Conservation (phyloP, 2,113 vertebrate genomes). For the Sinosuthora webbiana region DNA sequence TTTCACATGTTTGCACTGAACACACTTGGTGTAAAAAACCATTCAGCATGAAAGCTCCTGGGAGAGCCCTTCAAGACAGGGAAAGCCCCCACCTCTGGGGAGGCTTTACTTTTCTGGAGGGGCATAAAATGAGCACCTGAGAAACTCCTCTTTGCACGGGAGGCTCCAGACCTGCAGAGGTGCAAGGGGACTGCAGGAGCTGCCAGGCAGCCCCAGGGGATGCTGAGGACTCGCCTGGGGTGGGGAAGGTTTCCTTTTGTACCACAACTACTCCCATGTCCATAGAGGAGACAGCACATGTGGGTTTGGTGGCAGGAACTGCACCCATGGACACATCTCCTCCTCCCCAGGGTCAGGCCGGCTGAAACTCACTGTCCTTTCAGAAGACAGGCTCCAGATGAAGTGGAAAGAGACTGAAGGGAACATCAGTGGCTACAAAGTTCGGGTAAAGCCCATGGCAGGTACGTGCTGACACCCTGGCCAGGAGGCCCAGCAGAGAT, state of each 20-base stretch:
- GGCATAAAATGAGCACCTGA: fast-evolving
- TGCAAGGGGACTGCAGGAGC: neutral
- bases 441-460: constrained; percentile 87
- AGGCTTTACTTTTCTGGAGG: neutral
- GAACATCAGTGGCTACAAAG: constrained; percentile 84
- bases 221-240: neutral
- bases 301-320: neutral
- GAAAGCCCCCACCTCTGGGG: neutral
- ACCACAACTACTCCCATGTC: fast-evolving
- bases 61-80: neutral
- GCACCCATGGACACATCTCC: fast-evolving
- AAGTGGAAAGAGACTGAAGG: constrained; percentile 90
- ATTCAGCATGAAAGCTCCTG: neutral
- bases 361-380: constrained; percentile 84
- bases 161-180: neutral
- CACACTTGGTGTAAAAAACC: neutral
- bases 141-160: neutral
- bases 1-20: neutral
- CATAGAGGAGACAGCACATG: fast-evolving
- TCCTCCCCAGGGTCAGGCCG: constrained; percentile 68
- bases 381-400: constrained; percentile 91
- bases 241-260: neutral
- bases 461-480: constrained; percentile 61
- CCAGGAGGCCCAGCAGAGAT: fast-evolving
- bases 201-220: neutral